Evolutionary conservation across 2,113 vertebrate genomes (phyloP), one percentile per base, ranked within the genome.

Genomic region (Hypomesus transpacificus): DNA sequence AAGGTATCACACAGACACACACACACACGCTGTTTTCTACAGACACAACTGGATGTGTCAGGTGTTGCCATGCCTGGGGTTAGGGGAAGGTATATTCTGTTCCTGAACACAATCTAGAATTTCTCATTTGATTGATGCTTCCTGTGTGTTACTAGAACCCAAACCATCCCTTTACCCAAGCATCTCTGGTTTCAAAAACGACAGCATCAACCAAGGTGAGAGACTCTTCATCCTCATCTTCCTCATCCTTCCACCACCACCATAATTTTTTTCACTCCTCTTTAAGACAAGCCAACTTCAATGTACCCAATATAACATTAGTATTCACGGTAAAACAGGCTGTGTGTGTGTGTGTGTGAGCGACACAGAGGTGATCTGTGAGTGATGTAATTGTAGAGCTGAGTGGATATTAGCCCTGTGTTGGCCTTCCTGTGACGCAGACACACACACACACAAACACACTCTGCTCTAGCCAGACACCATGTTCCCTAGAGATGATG

Each of bases 141-240:
- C 11, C 8, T 13, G 62, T 46, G 62, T 65, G 61, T 39, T 54
- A 22, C 14, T 16, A 31, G 66, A 51, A 56, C 51, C 21, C 22
- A 68, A 56, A 28, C 51, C 66, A 24, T 56, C 66, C 52, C 52
- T 68, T 24, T 68, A 68, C 52, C 66, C 66, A 18, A 54, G 14
- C 16, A 2, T 68, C 20, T 56, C 66, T n/a, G 17, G 11, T 17
- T n/a, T 56, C 17, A 31, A 52, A 11, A 28, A n/a, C 14, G 52
- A 4, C 18, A 31, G 24, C 9, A 2, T 46, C 39, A 46, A 46
- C 52, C 3, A 22, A 68, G 52, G 66, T 68, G 22, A 68, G 66
- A 8, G 50, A 26, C 50, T 26, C 22, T 16, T 16, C 14, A 14
- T 21, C n/a, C 1, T 53, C 46, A 9, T 56, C 52, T 2, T 26